These are phyloP conservation scores for Cotesia vestalis DNA, from an alignment of 1,140 invertebrate species.

Conservation along the genomic window DNA sequence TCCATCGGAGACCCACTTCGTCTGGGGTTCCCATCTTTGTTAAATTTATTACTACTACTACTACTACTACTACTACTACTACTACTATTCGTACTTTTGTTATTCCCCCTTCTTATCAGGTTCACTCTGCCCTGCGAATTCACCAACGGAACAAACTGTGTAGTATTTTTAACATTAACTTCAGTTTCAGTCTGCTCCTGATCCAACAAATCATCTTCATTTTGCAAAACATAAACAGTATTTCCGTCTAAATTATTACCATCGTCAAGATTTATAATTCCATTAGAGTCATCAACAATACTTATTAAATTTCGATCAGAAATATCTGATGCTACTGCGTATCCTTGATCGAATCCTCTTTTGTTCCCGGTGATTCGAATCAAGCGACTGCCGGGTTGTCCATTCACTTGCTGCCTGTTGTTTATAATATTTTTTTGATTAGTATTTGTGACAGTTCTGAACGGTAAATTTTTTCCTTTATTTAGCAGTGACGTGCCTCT, in stretches of 20 bases:
- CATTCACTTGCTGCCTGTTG: too few species aligned
- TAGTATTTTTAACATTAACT: background rate
- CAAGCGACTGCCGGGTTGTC: too few species aligned
- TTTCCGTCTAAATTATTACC: background rate
- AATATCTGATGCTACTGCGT: background rate
- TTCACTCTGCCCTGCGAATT: constrained; percentile 23
- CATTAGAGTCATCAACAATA: background rate
- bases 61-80: background rate
- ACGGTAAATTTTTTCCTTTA: too few species aligned
- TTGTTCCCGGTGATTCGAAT: too few species aligned
- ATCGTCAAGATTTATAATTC: background rate
- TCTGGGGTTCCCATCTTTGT: constrained; percentile 4
- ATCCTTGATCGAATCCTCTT: too few species aligned
- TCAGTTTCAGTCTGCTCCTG: background rate
- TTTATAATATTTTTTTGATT: too few species aligned
- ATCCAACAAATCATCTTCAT: background rate
- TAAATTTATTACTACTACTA: too few species aligned
- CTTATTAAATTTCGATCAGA: background rate
- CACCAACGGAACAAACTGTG: background rate
- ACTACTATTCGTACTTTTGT: background rate
- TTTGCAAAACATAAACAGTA: constrained; percentile 1
- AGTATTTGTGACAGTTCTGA: too few species aligned
- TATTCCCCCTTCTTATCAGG: constrained; percentile 16
- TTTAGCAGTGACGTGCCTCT: too few species aligned
- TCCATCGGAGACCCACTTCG: background rate